Percentiles rank a stretch among this genome's conserved stretches.
Conservation (phyloP, 2,888 invertebrate species). For the Clostera curtula region DNA sequence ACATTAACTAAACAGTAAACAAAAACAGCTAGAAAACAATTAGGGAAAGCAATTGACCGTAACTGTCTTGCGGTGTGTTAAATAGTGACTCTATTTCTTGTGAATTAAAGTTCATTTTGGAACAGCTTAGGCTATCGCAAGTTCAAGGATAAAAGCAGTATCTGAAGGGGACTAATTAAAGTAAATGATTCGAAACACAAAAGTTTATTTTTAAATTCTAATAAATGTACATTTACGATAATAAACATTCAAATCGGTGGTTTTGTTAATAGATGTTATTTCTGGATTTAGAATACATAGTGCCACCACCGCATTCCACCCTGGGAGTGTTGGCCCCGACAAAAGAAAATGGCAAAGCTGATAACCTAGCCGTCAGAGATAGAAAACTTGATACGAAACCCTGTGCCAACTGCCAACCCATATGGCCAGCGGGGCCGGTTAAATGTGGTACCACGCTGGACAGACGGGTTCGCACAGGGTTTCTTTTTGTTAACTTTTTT, state of each 20-base stretch:
- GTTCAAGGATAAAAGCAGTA: constrained; percentile 30
- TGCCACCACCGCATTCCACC: too few relatives aligned
- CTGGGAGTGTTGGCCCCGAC: too few relatives aligned
- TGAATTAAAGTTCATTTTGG: constrained; percentile 4
- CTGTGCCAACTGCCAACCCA: too few relatives aligned
- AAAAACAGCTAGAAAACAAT: constrained; percentile 10
- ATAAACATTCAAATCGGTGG: neutral
- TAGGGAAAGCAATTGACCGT: constrained; percentile 11
- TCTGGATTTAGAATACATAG: too few relatives aligned
- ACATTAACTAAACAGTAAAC: constrained; percentile 1
- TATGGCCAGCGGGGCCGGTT: too few relatives aligned
- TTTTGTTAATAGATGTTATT: neutral
- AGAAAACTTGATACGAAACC: too few relatives aligned
- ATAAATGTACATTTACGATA: neutral
- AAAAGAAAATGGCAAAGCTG: too few relatives aligned
- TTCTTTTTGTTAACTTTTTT: too few relatives aligned
- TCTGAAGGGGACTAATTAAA: constrained; percentile 4
- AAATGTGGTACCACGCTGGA: too few relatives aligned
- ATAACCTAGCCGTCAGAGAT: too few relatives aligned
- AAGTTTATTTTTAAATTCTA: constrained; percentile 4
- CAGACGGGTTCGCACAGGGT: too few relatives aligned
- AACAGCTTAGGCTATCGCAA: constrained; percentile 17
- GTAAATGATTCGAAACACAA: constrained; percentile 10
- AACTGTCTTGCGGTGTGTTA: constrained; percentile 3
- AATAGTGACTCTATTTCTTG: neutral